These are phyloP conservation scores for Salvelinus namaycush DNA, from an alignment of 2,113 vertebrate genomes.

Conservation along the genomic window DNA sequence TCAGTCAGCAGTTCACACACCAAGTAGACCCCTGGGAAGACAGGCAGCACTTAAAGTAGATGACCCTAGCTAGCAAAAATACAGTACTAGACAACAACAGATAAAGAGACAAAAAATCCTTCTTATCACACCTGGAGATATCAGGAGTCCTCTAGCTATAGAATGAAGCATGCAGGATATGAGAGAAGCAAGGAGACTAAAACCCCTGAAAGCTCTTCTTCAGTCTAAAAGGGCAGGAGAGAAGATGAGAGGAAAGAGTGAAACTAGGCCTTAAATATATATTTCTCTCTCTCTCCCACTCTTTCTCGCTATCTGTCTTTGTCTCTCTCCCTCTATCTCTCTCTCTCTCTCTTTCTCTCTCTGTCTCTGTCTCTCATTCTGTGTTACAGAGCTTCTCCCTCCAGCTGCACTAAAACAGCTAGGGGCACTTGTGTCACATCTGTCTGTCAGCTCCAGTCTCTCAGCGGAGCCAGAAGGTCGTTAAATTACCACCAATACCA, in stretches of 20 bases:
- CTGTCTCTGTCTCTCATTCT: not conserved
- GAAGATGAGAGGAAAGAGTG: not conserved
- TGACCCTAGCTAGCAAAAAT: too few relatives aligned
- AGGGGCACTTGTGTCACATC: constrained; percentile 10
- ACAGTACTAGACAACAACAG: too few relatives aligned
- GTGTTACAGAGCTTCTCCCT: not conserved
- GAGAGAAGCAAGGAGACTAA: not conserved
- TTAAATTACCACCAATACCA: constrained; percentile 68
- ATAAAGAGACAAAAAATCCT: too few relatives aligned
- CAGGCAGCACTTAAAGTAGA: too few relatives aligned
- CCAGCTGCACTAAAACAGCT: not conserved
- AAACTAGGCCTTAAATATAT: too few relatives aligned
- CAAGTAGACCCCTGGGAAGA: too few relatives aligned
- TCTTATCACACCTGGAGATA: too few relatives aligned
- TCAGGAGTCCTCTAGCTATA: too few relatives aligned
- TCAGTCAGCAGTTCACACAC: too few relatives aligned
- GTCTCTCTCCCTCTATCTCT: not conserved
- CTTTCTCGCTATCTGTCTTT: not conserved
- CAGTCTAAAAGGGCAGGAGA: not conserved
- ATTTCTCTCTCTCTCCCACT: too few relatives aligned
- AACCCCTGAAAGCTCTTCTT: not conserved
- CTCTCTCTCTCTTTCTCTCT: not conserved
- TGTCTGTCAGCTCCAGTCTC: constrained; percentile 24
- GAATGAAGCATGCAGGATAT: too few relatives aligned
- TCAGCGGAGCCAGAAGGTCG: constrained; percentile 27